Evolutionary conservation across 2,113 vertebrate species (phyloP), one percentile per base, ranked within the genome.

Genomic region (Pao palembangensis): DNA sequence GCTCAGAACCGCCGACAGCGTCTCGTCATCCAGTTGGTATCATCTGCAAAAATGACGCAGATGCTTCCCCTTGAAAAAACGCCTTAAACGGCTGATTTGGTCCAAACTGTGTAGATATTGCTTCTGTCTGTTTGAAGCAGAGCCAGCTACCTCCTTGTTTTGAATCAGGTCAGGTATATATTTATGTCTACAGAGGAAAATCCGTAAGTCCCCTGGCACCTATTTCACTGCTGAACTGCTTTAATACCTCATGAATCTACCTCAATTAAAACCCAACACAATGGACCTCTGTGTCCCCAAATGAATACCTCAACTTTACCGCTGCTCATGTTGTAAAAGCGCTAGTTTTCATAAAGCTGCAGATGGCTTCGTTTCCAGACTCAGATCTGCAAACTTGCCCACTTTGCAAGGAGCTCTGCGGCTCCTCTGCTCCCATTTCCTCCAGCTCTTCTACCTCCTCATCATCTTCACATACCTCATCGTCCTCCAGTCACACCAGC

Each of bases 331-430:
- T 78, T 78, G 68, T 80, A 64, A 76, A 71, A 47, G 44, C 73
- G 67, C 56, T 56, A 64, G 66, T 84, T 67, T 64, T 48, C n/a
- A 25, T 49, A 28, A 56, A 21, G 34, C 77, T 70, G 65, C 84
- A 91, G 92, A 96, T 97, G 95, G 94, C 94, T 92, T 94, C 94
- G 47, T 95, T 94, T 80, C 90, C 93, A 34, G 93, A 96, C 76
- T 90, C 93, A n/a, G 94, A 95, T 87, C 92, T 94, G 85, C 94
- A 96, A 90, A 92, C 94, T 66, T 95, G 95, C 75, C 93, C 93
- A 47, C 90, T 95, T 81, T 95, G 95, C 83, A 95, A 96, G 88
- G 93, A 95, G 91, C 88, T 93, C 87, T 96, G 94, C 71, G 93
- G 94, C 76, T 94, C 93, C 68, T 94, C 94, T 1, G 93, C 92